phyloP scores from a whole-genome alignment of 1,140 invertebrate genomes.

The Drosophila hydei region DNA sequence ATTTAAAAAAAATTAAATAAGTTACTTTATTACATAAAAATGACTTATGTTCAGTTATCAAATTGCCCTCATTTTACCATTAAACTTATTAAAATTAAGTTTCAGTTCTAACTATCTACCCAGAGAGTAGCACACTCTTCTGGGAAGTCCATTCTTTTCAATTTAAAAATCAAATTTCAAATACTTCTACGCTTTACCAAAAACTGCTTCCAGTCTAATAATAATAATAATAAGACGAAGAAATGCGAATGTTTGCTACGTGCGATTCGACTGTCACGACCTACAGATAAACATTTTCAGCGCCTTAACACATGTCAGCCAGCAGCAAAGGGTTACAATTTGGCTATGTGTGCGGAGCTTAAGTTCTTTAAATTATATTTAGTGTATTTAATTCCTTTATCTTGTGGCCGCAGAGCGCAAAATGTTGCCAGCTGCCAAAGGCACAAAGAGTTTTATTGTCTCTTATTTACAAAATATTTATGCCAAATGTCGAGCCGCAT shows the following conservation, averaged over 20 bases:
- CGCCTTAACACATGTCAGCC: conserved; percentile 51
- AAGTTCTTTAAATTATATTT: conserved; percentile 28
- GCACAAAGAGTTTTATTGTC: conserved; percentile 11
- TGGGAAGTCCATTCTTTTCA: neutral
- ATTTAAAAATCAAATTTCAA: neutral
- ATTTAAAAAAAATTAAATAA: too few species aligned
- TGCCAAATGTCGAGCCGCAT: conserved; percentile 65
- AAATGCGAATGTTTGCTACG: conserved; percentile 12
- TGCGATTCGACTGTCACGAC: conserved; percentile 51
- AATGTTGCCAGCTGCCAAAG: conserved; percentile 32
- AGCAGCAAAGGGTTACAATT: conserved; percentile 37
- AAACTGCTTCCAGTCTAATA: neutral
- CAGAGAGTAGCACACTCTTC: neutral
- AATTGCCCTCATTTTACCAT: too few species aligned
- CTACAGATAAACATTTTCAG: conserved; percentile 40
- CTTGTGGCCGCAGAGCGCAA: conserved; percentile 32
- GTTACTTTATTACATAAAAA: too few species aligned
- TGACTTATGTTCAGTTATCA: too few species aligned
- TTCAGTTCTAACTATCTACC: too few species aligned
- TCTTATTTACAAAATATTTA: conserved; percentile 77
- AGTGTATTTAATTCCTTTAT: conserved; percentile 64
- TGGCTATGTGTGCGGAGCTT: conserved; percentile 3
- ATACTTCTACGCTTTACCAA: conserved; percentile 1
- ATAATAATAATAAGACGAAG: neutral
- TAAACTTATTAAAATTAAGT: too few species aligned